These are phyloP conservation scores for Acrobeloides nanus DNA, from an alignment of 2,888 invertebrate genomes.

Conservation along the genomic window DNA sequence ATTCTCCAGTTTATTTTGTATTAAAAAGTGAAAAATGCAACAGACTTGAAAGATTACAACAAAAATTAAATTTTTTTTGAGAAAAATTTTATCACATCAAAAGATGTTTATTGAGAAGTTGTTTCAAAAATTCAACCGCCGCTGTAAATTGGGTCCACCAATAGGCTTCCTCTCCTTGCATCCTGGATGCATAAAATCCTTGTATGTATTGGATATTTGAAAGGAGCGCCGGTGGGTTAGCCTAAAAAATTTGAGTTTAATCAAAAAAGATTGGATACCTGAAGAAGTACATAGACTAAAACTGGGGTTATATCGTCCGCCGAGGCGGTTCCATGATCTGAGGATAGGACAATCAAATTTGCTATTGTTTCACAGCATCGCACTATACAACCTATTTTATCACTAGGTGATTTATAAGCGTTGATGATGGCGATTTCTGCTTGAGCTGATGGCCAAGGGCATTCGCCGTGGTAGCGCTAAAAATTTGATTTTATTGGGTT, in stretches of 20 bases:
- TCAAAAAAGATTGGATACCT: slow-evolving; percentile 21
- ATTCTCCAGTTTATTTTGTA: too few relatives aligned
- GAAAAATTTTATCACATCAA: neutral
- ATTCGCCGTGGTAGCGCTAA: slow-evolving; percentile 70
- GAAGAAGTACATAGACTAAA: slow-evolving; percentile 83
- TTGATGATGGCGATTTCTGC: slow-evolving; percentile 77
- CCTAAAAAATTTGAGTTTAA: slow-evolving; percentile 57
- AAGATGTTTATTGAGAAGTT: slow-evolving; percentile 31
- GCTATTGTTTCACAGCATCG: slow-evolving; percentile 86
- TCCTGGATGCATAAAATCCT: slow-evolving; percentile 66
- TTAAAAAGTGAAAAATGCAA: too few relatives aligned
- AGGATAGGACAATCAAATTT: slow-evolving; percentile 78
- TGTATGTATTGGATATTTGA: slow-evolving; percentile 92
- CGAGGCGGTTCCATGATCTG: slow-evolving; percentile 62
- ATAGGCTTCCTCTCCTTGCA: slow-evolving; percentile 84
- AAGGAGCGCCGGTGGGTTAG: slow-evolving; percentile 83
- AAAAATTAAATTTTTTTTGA: too few relatives aligned
- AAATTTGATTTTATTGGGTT: too few relatives aligned
- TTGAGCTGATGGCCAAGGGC: slow-evolving; percentile 92
- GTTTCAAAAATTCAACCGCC: slow-evolving; percentile 89
- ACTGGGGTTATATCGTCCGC: slow-evolving; percentile 91
- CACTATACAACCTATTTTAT: slow-evolving; percentile 53
- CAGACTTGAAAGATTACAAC: too few relatives aligned
- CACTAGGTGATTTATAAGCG: slow-evolving; percentile 65
- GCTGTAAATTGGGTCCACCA: slow-evolving; percentile 98